Evolutionary conservation across 2,888 invertebrate species (phyloP).

Genomic region (Drosophila recens): DNA sequence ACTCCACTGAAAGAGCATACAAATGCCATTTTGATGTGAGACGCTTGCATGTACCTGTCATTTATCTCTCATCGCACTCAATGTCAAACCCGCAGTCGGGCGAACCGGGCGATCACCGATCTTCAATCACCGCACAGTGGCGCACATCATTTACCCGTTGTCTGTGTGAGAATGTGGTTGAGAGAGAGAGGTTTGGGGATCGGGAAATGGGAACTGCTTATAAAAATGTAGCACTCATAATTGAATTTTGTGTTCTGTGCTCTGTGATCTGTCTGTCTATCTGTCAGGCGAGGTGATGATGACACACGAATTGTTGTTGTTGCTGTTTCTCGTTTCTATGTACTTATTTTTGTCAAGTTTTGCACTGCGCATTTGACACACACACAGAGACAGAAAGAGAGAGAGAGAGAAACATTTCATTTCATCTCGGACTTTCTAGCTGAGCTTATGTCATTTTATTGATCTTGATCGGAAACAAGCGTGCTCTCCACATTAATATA

Average conservation of each 20-base stretch:
- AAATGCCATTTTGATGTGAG: conserved; percentile 33
- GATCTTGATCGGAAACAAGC: conserved; percentile 66
- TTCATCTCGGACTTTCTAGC: conserved; percentile 46
- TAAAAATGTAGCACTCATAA: conserved; percentile 59
- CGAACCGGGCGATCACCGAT: conserved; percentile 9
- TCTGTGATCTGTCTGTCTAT: conserved; percentile 21
- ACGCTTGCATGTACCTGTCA: conserved; percentile 56
- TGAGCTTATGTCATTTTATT: conserved; percentile 77
- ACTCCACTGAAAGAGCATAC: conserved; percentile 19
- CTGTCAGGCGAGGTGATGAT: conserved; percentile 38
- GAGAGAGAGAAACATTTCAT: conserved; percentile 6
- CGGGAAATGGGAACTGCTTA: conserved; percentile 22
- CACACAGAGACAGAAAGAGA: conserved; percentile 7
- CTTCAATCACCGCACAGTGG: conserved; percentile 19
- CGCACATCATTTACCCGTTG: conserved; percentile 18
- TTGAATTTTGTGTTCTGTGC: conserved; percentile 65
- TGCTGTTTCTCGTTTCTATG: conserved; percentile 13
- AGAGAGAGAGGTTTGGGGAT: conserved; percentile 1
- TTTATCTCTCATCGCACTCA: conserved; percentile 57
- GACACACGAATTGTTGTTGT: conserved; percentile 36
- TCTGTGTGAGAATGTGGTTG: not conserved
- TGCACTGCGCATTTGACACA: conserved; percentile 67
- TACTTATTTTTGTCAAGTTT: conserved; percentile 53
- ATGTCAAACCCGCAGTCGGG: conserved; percentile 40
- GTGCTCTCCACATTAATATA: conserved; percentile 29